These are phyloP conservation scores for Drosophila nigricruria DNA, from an alignment of 2,888 invertebrate genomes.

Conservation along the genomic window DNA sequence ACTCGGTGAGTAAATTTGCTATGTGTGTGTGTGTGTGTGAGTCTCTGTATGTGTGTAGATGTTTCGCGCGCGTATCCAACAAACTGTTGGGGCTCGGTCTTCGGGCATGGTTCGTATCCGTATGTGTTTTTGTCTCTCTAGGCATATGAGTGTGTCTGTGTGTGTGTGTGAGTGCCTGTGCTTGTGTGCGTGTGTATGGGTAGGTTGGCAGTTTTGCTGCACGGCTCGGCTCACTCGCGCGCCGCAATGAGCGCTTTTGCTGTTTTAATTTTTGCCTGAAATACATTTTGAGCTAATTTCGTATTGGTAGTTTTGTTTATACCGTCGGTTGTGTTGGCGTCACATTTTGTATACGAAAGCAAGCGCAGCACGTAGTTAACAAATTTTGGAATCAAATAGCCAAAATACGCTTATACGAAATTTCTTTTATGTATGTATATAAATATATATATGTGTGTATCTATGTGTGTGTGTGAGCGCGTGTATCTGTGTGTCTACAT, in stretches of 20 bases:
- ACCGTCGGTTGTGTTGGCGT: constrained; percentile 81
- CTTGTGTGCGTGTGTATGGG: constrained; percentile 41
- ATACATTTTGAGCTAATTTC: constrained; percentile 84
- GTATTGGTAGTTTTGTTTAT: constrained; percentile 85
- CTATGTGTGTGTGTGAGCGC: background rate
- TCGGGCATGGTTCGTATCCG: constrained; percentile 28
- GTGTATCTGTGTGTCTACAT: constrained; percentile 11
- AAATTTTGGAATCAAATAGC: constrained; percentile 48
- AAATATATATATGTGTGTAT: background rate
- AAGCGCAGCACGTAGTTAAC: constrained; percentile 64
- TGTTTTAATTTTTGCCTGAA: constrained; percentile 82
- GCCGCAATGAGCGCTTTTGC: constrained; percentile 70
- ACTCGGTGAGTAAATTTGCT: constrained; percentile 63
- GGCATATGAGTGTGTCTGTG: background rate
- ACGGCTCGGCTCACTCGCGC: constrained; percentile 58
- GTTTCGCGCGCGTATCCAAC: constrained; percentile 56
- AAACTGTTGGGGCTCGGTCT: constrained; percentile 66
- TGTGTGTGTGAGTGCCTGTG: constrained; percentile 13
- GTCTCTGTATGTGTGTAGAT: constrained; percentile 16
- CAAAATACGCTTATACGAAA: constrained; percentile 35
- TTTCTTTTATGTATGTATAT: constrained; percentile 15
- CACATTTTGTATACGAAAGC: constrained; percentile 73
- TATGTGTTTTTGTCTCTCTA: constrained; percentile 14
- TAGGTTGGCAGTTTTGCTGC: constrained; percentile 63
- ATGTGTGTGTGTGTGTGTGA: constrained; percentile 18